Conservation (phyloP, 2,888 invertebrate genomes). For the Alloplasta piceator region DNA sequence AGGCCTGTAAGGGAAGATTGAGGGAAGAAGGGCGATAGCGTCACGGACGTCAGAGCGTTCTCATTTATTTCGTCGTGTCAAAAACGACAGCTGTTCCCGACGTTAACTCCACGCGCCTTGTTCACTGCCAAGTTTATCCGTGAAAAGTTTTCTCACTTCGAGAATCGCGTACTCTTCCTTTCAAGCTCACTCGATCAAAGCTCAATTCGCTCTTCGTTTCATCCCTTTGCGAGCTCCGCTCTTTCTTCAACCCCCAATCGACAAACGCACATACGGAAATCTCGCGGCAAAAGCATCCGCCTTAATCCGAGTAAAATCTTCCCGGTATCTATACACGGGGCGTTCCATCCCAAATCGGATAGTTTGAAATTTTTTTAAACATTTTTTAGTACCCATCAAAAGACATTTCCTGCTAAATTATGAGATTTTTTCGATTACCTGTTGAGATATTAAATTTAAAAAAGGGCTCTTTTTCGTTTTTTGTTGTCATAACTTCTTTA, state of each 20-base stretch:
- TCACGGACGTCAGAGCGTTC: conserved; percentile 63
- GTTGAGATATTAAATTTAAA: too few species aligned
- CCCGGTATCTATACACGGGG: too few species aligned
- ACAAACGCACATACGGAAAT: conserved; percentile 38
- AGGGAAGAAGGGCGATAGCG: conserved; percentile 27
- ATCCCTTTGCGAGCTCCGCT: too few species aligned
- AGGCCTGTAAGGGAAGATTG: conserved; percentile 34
- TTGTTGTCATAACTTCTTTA: too few species aligned
- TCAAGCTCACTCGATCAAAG: conserved; percentile 24
- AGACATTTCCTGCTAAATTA: too few species aligned
- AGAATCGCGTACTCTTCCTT: conserved; percentile 38
- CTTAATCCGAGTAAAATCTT: conserved; percentile 45
- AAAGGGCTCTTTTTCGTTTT: too few species aligned
- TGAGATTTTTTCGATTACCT: too few species aligned
- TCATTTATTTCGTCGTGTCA: conserved; percentile 74
- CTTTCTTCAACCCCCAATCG: too few species aligned
- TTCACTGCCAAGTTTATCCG: conserved; percentile 37
- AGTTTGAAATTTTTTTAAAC: too few species aligned
- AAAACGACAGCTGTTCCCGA: conserved; percentile 76
- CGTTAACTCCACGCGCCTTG: conserved; percentile 70
- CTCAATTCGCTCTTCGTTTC: conserved; percentile 29
- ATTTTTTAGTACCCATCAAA: too few species aligned
- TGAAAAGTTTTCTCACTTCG: conserved; percentile 24
- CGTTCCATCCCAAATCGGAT: too few species aligned
- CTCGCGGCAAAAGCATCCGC: conserved; percentile 55